Evolutionary conservation across 2,888 invertebrate species (phyloP).

Genomic region (Iphiclides podalirius): DNA sequence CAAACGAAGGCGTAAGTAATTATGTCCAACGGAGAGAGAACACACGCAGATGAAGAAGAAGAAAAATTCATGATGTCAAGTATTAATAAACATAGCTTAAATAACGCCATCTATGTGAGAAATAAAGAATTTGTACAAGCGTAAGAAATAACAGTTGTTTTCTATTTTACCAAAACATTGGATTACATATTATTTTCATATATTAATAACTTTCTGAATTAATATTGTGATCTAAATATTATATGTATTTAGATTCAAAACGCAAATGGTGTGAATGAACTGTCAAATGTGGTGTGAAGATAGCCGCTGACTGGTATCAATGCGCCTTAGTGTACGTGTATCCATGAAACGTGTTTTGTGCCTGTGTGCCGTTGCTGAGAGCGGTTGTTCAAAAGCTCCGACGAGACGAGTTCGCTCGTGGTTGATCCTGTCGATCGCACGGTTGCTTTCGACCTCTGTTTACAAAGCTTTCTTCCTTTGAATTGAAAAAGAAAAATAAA

Average conservation of each 20-base stretch:
- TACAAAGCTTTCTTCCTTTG: constrained; percentile 39
- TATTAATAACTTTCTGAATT: no score
- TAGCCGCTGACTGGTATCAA: constrained; percentile 58
- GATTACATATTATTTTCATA: neutral
- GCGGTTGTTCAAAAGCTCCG: constrained; percentile 49
- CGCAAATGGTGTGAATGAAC: constrained; percentile 63
- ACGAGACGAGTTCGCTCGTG: constrained; percentile 34
- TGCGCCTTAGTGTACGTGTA: constrained; percentile 37
- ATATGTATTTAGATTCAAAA: constrained; percentile 33
- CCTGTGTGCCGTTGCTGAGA: constrained; percentile 56
- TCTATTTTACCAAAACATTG: neutral
- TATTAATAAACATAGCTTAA: neutral
- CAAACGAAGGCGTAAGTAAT: no score
- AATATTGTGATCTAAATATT: no score
- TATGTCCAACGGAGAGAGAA: no score
- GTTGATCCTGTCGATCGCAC: constrained; percentile 35
- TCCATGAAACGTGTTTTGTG: constrained; percentile 35
- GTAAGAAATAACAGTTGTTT: no score
- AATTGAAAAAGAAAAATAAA: constrained; percentile 32
- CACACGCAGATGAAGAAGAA: no score
- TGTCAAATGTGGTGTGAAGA: constrained; percentile 69
- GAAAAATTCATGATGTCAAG: no score
- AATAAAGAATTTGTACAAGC: neutral
- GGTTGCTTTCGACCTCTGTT: constrained; percentile 15
- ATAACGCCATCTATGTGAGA: constrained; percentile 5